Evolutionary conservation across 2,888 invertebrate species (phyloP).

Genomic region (Meteorus colon): DNA sequence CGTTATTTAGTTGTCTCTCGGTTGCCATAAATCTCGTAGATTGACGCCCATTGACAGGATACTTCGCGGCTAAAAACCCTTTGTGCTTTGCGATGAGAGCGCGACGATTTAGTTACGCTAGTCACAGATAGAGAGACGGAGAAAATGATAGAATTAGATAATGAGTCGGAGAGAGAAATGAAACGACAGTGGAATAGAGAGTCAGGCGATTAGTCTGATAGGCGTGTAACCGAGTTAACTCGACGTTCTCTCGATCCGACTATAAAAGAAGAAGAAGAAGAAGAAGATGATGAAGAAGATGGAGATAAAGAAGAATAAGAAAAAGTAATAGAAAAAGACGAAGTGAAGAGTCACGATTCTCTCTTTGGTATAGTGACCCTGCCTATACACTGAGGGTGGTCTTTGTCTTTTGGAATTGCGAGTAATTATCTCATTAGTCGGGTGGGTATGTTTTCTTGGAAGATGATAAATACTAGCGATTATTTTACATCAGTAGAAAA

Average conservation of each 20-base stretch:
- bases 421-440: slow-evolving; percentile 46
- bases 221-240: slow-evolving; percentile 52
- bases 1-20: slow-evolving; percentile 28
- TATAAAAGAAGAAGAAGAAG: slow-evolving; percentile 32
- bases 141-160: slow-evolving; percentile 24
- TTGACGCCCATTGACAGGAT: slow-evolving; percentile 45
- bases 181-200: slow-evolving; percentile 11
- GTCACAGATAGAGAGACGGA: slow-evolving; percentile 8
- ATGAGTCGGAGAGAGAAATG: slow-evolving; percentile 22
- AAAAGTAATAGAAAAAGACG: slow-evolving; percentile 21
- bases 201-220: slow-evolving; percentile 51
- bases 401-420: slow-evolving; percentile 44
- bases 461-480: slow-evolving; percentile 45
- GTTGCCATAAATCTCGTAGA: slow-evolving; percentile 52
- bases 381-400: slow-evolving; percentile 29
- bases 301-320: slow-evolving; percentile 3
- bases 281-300: slow-evolving; percentile 44
- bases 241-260: slow-evolving; percentile 32
- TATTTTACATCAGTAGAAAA: slow-evolving; percentile 31
- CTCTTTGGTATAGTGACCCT: slow-evolving; percentile 12
- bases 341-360: slow-evolving; percentile 15
- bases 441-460: slow-evolving; percentile 42
- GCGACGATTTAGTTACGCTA: slow-evolving; percentile 16
- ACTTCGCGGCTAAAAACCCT: slow-evolving; percentile 28
- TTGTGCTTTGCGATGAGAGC: slow-evolving; percentile 21